Evolutionary conservation across 2,888 invertebrate species (phyloP).

Genomic region (Siphonodentalium dalli): DNA sequence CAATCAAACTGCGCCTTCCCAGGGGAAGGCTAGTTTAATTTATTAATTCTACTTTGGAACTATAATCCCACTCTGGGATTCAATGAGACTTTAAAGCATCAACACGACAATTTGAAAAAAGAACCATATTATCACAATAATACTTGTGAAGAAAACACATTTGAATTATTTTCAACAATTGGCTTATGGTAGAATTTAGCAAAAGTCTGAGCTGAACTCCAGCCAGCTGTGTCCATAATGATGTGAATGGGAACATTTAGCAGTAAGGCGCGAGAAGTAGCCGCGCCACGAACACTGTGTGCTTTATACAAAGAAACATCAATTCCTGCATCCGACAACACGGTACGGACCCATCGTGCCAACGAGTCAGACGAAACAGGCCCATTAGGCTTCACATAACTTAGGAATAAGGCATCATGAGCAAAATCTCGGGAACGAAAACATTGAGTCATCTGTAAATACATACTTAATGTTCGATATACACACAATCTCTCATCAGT

Average conservation of each 20-base stretch:
- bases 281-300: constrained; percentile 18
- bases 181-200: constrained; percentile 13
- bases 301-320: constrained; percentile 5
- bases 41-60: no score
- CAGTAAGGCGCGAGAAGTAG: constrained; percentile 4
- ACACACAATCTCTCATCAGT: constrained; percentile 6
- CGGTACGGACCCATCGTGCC: constrained; percentile 11
- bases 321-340: constrained; percentile 13
- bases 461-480: background rate
- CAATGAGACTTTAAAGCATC: no score
- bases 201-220: constrained; percentile 11
- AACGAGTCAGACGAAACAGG: constrained; percentile 15
- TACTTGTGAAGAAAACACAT: no score
- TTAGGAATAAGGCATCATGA: constrained; percentile 8
- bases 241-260: background rate
- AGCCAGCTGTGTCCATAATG: constrained; percentile 20
- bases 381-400: constrained; percentile 13
- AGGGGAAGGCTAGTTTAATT: no score
- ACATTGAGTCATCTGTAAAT: constrained; percentile 6
- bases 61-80: no score
- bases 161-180: no score
- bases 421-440: background rate
- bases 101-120: no score
- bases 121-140: no score
- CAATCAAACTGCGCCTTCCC: no score